Percentiles rank a stretch among this genome's conserved stretches.
Evolutionary conservation across 2,888 invertebrate species (phyloP).

Genomic region (Meganola albula): DNA sequence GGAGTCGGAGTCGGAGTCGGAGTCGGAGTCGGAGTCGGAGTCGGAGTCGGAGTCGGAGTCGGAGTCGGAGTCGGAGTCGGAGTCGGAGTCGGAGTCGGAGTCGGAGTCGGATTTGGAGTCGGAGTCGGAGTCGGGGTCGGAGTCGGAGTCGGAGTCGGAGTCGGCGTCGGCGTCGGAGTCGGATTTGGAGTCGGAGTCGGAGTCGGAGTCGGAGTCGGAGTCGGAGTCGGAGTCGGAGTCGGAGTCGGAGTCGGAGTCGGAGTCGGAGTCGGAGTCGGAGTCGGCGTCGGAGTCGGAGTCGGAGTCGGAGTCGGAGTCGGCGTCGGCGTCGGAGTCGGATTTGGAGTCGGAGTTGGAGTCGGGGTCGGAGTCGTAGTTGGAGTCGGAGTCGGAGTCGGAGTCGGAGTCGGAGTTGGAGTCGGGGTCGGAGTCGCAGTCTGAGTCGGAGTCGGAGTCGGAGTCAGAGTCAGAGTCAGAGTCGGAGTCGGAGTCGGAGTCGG

Average conservation of each 20-base stretch:
- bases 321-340: not conserved
- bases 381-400: not conserved
- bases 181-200: not conserved
- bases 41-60: not conserved
- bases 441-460: not conserved
- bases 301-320: not conserved
- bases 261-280: not conserved
- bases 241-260: not conserved
- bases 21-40: no score
- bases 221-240: not conserved
- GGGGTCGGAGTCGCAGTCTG: not conserved
- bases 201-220: not conserved
- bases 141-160: not conserved
- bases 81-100: not conserved
- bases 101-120: not conserved
- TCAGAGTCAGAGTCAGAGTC: constrained; percentile 4
- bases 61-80: not conserved
- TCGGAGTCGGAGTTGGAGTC: not conserved
- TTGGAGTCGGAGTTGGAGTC: not conserved
- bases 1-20: no score
- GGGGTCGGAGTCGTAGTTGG: not conserved
- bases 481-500: constrained; percentile 3
- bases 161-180: not conserved
- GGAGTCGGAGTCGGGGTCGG: not conserved
- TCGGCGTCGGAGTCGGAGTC: not conserved